These are phyloP conservation scores for Toxotes lorentzi DNA, from an alignment of 2,797 vertebrate genomes.

Conservation along the genomic window DNA sequence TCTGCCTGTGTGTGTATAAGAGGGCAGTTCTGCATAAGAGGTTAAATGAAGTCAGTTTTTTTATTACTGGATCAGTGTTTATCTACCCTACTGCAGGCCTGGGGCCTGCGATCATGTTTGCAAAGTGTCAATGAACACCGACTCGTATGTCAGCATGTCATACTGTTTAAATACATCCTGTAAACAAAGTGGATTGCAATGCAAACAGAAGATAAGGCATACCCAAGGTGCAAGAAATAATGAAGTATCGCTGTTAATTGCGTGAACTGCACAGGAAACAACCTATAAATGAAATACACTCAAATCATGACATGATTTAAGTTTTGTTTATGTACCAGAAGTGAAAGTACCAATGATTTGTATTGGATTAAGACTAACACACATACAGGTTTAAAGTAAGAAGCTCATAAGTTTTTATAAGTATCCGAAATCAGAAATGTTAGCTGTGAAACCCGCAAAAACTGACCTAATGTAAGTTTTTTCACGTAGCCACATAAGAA, in stretches of 20 bases:
- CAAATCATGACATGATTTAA: not conserved
- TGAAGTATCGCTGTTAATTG: slow-evolving; percentile 12
- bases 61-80: slow-evolving; percentile 61
- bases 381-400: too few species aligned
- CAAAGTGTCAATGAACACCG: slow-evolving; percentile 32
- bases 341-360: not conserved
- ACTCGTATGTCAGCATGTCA: not conserved
- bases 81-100: slow-evolving; percentile 12
- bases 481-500: too few species aligned
- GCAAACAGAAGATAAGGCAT: slow-evolving; percentile 56
- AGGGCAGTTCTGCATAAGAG: slow-evolving; percentile 37
- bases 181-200: slow-evolving; percentile 31
- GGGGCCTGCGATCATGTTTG: slow-evolving; percentile 3
- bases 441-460: too few species aligned
- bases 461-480: too few species aligned
- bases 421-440: not conserved
- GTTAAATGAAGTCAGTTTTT: slow-evolving; percentile 64
- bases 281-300: not conserved
- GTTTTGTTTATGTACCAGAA: not conserved
- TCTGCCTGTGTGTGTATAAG: not conserved
- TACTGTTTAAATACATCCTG: slow-evolving; percentile 42
- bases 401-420: too few species aligned
- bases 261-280: not conserved
- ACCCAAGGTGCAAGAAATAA: slow-evolving; percentile 11
- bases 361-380: not conserved